Evolutionary conservation across 2,113 vertebrate genomes (phyloP).

Genomic region (Onychorhynchus coronatus): DNA sequence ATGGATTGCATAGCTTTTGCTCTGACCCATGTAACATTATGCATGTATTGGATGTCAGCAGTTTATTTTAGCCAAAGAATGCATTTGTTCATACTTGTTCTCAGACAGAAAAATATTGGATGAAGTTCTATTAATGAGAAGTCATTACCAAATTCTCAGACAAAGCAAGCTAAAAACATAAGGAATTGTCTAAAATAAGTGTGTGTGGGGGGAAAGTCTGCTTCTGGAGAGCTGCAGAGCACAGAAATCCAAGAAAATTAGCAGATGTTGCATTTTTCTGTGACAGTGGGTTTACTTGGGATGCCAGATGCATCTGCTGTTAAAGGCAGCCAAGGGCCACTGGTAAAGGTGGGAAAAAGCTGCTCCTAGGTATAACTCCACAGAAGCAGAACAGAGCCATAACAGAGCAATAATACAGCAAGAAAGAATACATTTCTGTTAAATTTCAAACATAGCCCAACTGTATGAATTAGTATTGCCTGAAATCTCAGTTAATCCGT

Average conservation of each 20-base stretch:
- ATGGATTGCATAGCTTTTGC: neutral
- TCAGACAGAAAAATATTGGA: conserved; percentile 10
- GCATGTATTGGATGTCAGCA: neutral
- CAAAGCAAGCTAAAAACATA: neutral
- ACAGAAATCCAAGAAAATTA: neutral
- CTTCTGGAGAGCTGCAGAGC: neutral
- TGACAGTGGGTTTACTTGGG: neutral
- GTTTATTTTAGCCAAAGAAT: conserved; percentile 60
- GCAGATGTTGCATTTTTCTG: neutral
- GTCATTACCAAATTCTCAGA: neutral
- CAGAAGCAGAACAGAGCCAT: neutral
- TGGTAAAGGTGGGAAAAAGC: neutral
- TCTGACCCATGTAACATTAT: neutral
- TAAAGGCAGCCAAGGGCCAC: neutral
- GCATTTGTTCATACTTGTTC: neutral
- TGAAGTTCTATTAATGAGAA: neutral
- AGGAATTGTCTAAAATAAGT: neutral
- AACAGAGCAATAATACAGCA: neutral
- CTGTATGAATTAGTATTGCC: neutral
- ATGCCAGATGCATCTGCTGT: neutral
- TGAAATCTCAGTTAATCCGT: conserved; percentile 20
- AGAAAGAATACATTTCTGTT: neutral
- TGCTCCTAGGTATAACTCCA: neutral
- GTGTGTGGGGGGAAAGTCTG: neutral
- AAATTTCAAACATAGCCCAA: neutral